Evolutionary conservation across 23 tunicate species (phyloP), one percentile per base, ranked within the genome.

Genomic region (Styela clava): DNA sequence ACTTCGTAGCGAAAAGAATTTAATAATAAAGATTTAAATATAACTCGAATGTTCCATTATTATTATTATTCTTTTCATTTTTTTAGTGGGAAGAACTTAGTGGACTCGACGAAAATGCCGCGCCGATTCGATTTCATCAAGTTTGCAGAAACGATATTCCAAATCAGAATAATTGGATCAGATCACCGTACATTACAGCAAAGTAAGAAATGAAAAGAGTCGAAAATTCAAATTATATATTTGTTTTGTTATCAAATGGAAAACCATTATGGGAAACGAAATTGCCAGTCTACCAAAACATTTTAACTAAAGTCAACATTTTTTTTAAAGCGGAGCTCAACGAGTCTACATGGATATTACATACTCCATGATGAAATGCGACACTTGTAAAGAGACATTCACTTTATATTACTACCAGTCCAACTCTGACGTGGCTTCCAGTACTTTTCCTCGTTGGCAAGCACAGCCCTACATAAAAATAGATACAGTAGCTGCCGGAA

Each of bases 41-140:
- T n/a, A n/a, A n/a, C n/a, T n/a, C n/a, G n/a, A n/a, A n/a, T n/a
- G n/a, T n/a, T n/a, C n/a, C n/a, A n/a, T n/a, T n/a, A n/a, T n/a
- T n/a, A n/a, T n/a, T n/a, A n/a, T n/a, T n/a, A n/a, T 27, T 12
- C 31, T 67, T 29, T 67, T 29, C 19, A 18, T 22, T 67, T 18
- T 78, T 78, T 0, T 35, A 95, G 99, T 95, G 99, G 99, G 92
- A 89, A 61, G 99, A 95, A 82, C 52, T 95, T 67, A 89, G 88
- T 34, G 95, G 83, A 16, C 35, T 61, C 24, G 95, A 89, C 74
- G 67, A 74, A 36, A 37, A 76, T 20, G 88, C 83, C 21, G 78
- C 67, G 16, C 64, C 79, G 29, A 82, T 89, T 29, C 85, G 99
- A 63, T 83, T 69, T 79, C 78, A 89, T 69, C 95, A 95, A 81